Base-by-base conservation (phyloP, 2,888 invertebrate species). In the Capitulum mitella region DNA sequence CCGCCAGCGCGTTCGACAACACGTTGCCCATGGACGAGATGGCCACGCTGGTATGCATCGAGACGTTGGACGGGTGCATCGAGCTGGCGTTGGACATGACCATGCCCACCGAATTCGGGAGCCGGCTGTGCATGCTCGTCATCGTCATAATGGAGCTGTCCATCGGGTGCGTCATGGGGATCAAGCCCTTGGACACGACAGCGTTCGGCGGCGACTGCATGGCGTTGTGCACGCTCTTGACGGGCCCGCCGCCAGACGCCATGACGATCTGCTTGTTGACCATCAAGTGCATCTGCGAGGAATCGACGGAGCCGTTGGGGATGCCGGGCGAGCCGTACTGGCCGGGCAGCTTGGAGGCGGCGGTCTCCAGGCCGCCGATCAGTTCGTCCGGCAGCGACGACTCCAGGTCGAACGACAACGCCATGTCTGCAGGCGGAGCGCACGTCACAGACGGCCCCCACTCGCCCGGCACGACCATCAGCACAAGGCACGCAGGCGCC, bases 301-400 rank as follows among this genome's bases (percentile, higher is more conserved):
- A 10, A 40, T 70, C 76, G 43, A 76, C 32, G 46, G 46, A 0
- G 46, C 46, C 76, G 46, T 43, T 48, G 40, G 75, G 43, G 29
- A 76, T 3, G 29, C 29, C 46, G n/a, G 76, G 46, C 46, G 76
- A 46, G 29, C 46, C 46, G 46, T 46, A 46, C 29, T 32, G 29
- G 46, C 14, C 29, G 16, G 76, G 40, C 70, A 40, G 3, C 40
- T 37, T 46, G 29, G 46, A 19, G 46, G 43, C 46, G 46, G 46
- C 46, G 3, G 29, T 43, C 29, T 43, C 48, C 76, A 76, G 48
- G 46, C 76, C 76, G 76, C 76, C 76, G 5, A 76, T 76, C 76
- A 76, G 32, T 46, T 76, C 76, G 76, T 76, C 76, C 46, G 76
- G 76, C 46, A 76, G 76, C 6, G 76, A 76, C 43, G 43, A 43